Conservation (phyloP, 2,113 vertebrate genomes). For the Camelus dromedarius region DNA sequence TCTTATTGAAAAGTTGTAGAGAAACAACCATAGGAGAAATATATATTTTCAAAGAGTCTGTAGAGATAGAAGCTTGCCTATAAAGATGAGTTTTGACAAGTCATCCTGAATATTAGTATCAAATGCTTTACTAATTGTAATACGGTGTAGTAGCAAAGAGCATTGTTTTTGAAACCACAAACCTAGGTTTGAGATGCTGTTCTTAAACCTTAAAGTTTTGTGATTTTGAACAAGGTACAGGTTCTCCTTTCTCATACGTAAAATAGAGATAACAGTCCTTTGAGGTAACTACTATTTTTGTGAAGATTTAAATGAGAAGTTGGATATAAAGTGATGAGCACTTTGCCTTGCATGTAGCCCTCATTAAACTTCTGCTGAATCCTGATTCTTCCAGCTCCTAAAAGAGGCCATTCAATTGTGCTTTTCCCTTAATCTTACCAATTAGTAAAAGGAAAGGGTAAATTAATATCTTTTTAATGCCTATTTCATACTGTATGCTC, state of each 20-base stretch:
- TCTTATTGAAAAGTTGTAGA: constrained; percentile 56
- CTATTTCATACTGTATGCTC: not conserved
- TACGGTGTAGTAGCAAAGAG: not conserved
- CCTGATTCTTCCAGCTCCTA: not conserved
- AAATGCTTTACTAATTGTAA: not conserved
- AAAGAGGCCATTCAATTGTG: not conserved
- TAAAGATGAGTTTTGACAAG: not conserved
- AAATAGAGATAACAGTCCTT: constrained; percentile 27
- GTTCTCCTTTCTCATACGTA: not conserved
- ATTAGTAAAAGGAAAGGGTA: not conserved
- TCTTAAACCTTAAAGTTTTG: constrained; percentile 4
- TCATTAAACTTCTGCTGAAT: constrained; percentile 9
- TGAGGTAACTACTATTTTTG: not conserved
- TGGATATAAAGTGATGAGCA: not conserved
- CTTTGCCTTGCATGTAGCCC: not conserved
- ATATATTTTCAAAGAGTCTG: not conserved
- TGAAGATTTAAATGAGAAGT: constrained; percentile 36
- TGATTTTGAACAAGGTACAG: constrained; percentile 19
- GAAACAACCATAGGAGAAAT: constrained; percentile 46
- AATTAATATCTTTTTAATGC: not conserved
- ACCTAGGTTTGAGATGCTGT: not conserved
- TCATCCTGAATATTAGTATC: constrained; percentile 10
- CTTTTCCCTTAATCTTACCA: constrained; percentile 6
- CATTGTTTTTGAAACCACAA: not conserved
- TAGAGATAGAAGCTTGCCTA: not conserved